phyloP scores from a whole-genome alignment of 1,140 invertebrate genomes.

The Drosophila subpulchrella region DNA sequence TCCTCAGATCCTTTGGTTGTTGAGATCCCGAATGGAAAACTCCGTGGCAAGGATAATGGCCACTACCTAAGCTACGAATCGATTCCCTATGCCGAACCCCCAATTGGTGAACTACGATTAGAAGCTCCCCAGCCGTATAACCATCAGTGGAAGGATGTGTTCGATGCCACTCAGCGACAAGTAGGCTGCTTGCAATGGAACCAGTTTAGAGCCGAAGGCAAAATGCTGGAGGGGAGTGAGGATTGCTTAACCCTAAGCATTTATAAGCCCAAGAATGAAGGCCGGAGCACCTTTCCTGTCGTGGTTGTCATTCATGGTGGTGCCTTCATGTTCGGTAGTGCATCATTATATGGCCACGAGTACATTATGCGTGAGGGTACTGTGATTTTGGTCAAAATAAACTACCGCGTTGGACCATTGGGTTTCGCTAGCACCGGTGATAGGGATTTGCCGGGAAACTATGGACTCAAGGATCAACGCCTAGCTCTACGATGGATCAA shows the following conservation, averaged over 20 bases:
- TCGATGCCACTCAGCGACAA: conserved; percentile 44
- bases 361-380: conserved; percentile 86
- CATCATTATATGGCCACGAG: conserved; percentile 85
- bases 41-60: conserved; percentile 85
- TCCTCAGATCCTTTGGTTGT: conserved; percentile 11
- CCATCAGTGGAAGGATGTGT: conserved; percentile 34
- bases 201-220: conserved; percentile 34
- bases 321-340: conserved; percentile 85
- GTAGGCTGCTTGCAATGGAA: conserved; percentile 64
- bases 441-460: conserved; percentile 61
- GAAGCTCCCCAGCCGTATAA: conserved; percentile 50
- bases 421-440: conserved; percentile 79
- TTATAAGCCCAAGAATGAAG: conserved; percentile 64
- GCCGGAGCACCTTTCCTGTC: conserved; percentile 75
- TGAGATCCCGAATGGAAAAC: conserved; percentile 63
- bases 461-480: conserved; percentile 73
- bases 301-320: conserved; percentile 86
- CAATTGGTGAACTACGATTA: conserved; percentile 84
- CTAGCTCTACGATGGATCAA: conserved; percentile 59
- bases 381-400: conserved; percentile 87
- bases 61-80: conserved; percentile 85
- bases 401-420: conserved; percentile 87
- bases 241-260: conserved; percentile 84
- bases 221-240: conserved; percentile 58
- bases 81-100: conserved; percentile 85